Percentiles rank a stretch among this genome's conserved stretches.
These are phyloP conservation scores for Podiceps cristatus DNA, from an alignment of 2,113 vertebrate genomes.

Conservation along the genomic window DNA sequence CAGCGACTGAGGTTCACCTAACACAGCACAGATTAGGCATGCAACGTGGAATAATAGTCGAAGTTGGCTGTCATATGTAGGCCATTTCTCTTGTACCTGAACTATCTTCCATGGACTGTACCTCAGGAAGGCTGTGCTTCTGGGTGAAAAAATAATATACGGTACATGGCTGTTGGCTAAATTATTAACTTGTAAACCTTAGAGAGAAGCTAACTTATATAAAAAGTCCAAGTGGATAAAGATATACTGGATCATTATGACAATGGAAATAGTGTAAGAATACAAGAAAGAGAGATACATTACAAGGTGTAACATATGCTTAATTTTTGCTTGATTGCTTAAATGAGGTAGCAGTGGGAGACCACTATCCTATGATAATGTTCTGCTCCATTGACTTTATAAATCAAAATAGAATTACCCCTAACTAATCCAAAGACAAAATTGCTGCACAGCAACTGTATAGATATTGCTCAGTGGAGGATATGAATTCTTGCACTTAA, in stretches of 20 bases:
- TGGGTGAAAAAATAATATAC: slow-evolving; percentile 64
- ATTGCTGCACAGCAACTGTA: not conserved
- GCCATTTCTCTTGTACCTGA: slow-evolving; percentile 51
- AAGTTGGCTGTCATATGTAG: slow-evolving; percentile 49
- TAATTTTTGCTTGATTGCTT: slow-evolving; percentile 75
- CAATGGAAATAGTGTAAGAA: slow-evolving; percentile 73
- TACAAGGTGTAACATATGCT: slow-evolving; percentile 76
- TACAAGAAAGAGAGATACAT: slow-evolving; percentile 66
- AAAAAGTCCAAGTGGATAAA: slow-evolving; percentile 65
- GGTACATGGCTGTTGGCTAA: slow-evolving; percentile 62
- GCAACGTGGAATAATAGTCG: not conserved
- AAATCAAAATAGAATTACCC: slow-evolving; percentile 62
- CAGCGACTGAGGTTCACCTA: not conserved
- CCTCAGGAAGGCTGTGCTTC: slow-evolving; percentile 39
- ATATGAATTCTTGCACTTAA: not conserved
- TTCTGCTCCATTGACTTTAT: slow-evolving; percentile 56
- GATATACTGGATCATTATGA: slow-evolving; percentile 64
- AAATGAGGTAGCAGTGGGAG: slow-evolving; percentile 67
- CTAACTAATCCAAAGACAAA: slow-evolving; percentile 7
- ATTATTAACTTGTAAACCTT: slow-evolving; percentile 66
- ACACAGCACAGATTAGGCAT: not conserved
- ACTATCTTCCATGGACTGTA: not conserved
- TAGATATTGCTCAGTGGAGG: slow-evolving; percentile 21
- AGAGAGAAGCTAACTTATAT: slow-evolving; percentile 67
- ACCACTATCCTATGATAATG: slow-evolving; percentile 42